Evolutionary conservation across 2,113 vertebrate species (phyloP).

Genomic region (Bos indicus): DNA sequence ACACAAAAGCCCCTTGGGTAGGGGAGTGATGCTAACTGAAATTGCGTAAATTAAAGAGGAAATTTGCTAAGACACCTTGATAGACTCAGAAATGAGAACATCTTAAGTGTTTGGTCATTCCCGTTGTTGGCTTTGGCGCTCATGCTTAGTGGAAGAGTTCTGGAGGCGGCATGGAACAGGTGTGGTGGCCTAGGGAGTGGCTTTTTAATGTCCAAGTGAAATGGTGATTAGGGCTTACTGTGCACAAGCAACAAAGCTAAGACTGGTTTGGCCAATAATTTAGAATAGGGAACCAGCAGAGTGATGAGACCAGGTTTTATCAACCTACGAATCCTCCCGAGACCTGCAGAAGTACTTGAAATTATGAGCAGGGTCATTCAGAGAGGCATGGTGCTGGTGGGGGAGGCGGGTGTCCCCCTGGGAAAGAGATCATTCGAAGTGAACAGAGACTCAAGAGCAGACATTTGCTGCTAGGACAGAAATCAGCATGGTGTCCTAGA

Average conservation of each 20-base stretch:
- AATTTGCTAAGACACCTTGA: constrained; percentile 41
- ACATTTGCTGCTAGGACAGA: neutral
- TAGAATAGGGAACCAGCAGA: neutral
- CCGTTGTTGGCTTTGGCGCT: neutral
- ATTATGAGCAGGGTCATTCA: neutral
- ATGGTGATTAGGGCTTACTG: neutral
- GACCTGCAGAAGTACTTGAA: neutral
- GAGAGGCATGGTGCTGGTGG: too few relatives aligned
- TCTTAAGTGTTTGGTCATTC: neutral
- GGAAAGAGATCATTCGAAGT: neutral
- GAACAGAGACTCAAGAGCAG: neutral
- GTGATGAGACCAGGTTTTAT: neutral
- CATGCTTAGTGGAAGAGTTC: neutral
- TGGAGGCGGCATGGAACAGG: neutral
- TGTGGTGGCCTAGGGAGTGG: accelerated
- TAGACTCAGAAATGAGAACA: neutral
- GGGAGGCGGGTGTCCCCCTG: neutral
- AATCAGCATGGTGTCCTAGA: neutral
- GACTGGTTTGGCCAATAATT: neutral
- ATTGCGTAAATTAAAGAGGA: constrained; percentile 47
- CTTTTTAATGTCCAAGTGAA: neutral
- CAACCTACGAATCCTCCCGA: neutral
- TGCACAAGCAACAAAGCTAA: neutral
- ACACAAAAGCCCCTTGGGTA: constrained; percentile 16
- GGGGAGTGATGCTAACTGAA: constrained; percentile 28